Conservation (phyloP, 2,797 vertebrate genomes). For the Gymnoscopelus microlampas region DNA sequence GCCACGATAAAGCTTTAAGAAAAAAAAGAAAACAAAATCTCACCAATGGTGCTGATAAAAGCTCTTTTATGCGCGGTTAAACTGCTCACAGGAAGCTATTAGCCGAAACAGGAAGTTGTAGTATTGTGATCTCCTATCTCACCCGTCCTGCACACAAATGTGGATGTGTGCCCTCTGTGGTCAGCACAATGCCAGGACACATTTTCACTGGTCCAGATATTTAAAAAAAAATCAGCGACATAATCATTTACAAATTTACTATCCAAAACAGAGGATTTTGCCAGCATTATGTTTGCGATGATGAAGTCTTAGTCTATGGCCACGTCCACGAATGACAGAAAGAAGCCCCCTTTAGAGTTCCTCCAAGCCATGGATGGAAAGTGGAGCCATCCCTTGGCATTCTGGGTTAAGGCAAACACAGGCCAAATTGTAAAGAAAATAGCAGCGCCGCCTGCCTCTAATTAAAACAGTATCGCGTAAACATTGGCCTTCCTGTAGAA, state of each 20-base stretch:
- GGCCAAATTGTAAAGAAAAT: slow-evolving; percentile 79
- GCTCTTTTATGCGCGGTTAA: slow-evolving; percentile 33
- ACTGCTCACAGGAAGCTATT: slow-evolving; percentile 62
- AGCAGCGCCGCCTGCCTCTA: slow-evolving; percentile 75
- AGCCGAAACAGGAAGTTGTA: slow-evolving; percentile 68
- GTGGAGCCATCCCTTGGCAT: slow-evolving; percentile 62
- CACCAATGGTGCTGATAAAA: slow-evolving; percentile 18
- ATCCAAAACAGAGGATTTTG: slow-evolving; percentile 39
- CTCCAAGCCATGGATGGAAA: slow-evolving; percentile 56
- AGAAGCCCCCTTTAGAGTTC: slow-evolving; percentile 39
- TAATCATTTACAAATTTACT: slow-evolving; percentile 20
- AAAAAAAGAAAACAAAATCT: too few species aligned
- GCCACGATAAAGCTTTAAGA: too few species aligned
- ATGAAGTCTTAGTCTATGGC: slow-evolving; percentile 46
- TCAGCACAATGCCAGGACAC: slow-evolving; percentile 11
- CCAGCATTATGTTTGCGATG: slow-evolving; percentile 28
- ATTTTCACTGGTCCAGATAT: background rate
- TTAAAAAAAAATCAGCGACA: background rate
- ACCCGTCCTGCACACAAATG: slow-evolving; percentile 28
- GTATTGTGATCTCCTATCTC: slow-evolving; percentile 54
- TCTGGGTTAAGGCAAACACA: slow-evolving; percentile 70
- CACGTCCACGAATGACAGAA: slow-evolving; percentile 23
- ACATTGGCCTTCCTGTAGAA: slow-evolving; percentile 79
- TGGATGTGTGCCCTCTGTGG: slow-evolving; percentile 14
- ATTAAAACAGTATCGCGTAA: slow-evolving; percentile 82